Evolutionary conservation across 1,140 invertebrate species (phyloP).

Genomic region (Drosophila mauritiana): DNA sequence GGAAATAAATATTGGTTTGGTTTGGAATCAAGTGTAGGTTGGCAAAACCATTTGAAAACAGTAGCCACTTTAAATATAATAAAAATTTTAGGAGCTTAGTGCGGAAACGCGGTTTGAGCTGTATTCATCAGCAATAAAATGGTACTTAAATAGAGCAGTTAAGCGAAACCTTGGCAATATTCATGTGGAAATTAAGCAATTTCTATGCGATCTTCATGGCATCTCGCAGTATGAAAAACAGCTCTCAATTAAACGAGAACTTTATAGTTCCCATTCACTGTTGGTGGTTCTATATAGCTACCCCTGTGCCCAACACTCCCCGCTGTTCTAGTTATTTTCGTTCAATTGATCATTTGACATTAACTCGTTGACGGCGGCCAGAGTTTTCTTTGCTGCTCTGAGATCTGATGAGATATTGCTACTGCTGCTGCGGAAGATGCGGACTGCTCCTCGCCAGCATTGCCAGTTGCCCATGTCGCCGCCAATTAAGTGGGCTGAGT

Average conservation of each 20-base stretch:
- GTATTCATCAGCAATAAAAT: constrained; percentile 3
- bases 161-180: constrained; percentile 7
- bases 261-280: constrained; percentile 47
- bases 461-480: constrained; percentile 54
- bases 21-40: neutral
- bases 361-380: constrained; percentile 53
- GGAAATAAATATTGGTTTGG: neutral
- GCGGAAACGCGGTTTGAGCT: neutral
- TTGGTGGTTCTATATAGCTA: constrained; percentile 20
- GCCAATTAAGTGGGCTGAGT: constrained; percentile 57
- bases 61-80: neutral
- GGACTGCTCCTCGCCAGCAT: constrained; percentile 40
- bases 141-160: constrained; percentile 10
- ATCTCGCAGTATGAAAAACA: constrained; percentile 10
- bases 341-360: constrained; percentile 80
- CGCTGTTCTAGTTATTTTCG: constrained; percentile 61
- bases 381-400: constrained; percentile 29
- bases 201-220: neutral
- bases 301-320: constrained; percentile 15
- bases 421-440: constrained; percentile 12
- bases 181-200: constrained; percentile 18
- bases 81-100: no score
- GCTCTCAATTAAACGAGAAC: constrained; percentile 45
- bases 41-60: neutral
- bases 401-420: constrained; percentile 23